Evolutionary conservation across 2,888 invertebrate genomes (phyloP), one percentile per base, ranked within the genome.

Genomic region (Agelastica alni): DNA sequence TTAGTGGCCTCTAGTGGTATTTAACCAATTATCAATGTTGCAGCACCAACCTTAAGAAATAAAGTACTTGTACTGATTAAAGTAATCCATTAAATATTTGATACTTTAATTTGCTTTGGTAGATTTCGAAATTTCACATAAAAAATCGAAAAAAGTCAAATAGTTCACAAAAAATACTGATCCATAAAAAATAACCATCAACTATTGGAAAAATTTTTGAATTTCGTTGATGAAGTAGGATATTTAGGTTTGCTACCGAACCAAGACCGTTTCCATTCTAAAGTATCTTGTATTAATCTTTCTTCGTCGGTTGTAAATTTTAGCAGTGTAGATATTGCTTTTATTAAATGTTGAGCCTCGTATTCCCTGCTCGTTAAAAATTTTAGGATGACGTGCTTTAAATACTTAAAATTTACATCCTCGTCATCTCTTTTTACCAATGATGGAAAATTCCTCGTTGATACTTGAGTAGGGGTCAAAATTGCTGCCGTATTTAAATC

Each of bases 301-400:
- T 96, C 94, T 76, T 96, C 96, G 69, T 94, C 94, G 14, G 87
- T 83, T 0, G 88, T 87, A 58, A 96, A 87, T 58, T 91, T 85
- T 20, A 96, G 80, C 48, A 96, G 78, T 0, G 90, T 89, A 0
- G 93, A 85, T 2, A 96, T 89, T 1, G 95, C 95, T 70, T 91
- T 85, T 9, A 93, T 93, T 69, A 96, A 79, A 76, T 96, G 95
- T 14, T 93, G 83, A 31, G 95, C 94, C 82, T 95, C 87, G 22
- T 87, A 81, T 77, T 95, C 95, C 59, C 91, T 82, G 72, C 91
- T 88, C 0, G 95, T 95, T 68, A 96, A 82, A 77, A 96, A 96
- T 73, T 94, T 93, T 2, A 96, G 87, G 58, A 96, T 86, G 60
- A 96, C 96, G 78, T 96, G 94, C 72, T 94, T 95, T 53, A 96